These are phyloP conservation scores for Saturnia pavonia DNA, from an alignment of 2,888 invertebrate genomes.

Conservation along the genomic window DNA sequence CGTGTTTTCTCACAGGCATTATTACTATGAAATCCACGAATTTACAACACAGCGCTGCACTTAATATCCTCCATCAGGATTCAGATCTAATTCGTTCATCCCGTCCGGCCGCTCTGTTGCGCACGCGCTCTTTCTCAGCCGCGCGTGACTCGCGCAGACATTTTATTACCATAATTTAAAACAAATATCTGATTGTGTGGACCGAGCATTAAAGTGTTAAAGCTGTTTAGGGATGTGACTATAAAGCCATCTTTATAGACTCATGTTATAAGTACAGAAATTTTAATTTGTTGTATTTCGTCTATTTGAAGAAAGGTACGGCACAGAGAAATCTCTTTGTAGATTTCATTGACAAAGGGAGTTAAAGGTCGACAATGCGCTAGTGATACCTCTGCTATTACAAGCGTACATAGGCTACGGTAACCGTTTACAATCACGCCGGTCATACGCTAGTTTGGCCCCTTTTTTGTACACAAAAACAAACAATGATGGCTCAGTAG, in stretches of 20 bases:
- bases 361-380: too few relatives aligned
- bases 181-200: slow-evolving; percentile 83
- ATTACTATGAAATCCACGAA: slow-evolving; percentile 13
- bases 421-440: too few relatives aligned
- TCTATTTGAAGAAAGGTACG: too few relatives aligned
- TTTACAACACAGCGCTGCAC: slow-evolving; percentile 14
- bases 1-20: slow-evolving; percentile 8
- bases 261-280: not conserved
- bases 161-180: slow-evolving; percentile 84
- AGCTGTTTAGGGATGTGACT: slow-evolving; percentile 66
- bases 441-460: too few relatives aligned
- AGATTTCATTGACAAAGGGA: too few relatives aligned
- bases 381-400: too few relatives aligned
- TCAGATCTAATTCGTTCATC: slow-evolving; percentile 61
- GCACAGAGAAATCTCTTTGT: too few relatives aligned
- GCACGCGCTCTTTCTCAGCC: slow-evolving; percentile 66
- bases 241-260: slow-evolving; percentile 24
- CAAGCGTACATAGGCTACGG: too few relatives aligned
- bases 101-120: slow-evolving; percentile 34
- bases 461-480: too few relatives aligned
- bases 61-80: slow-evolving; percentile 18
- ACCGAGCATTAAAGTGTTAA: slow-evolving; percentile 81
- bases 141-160: slow-evolving; percentile 81
- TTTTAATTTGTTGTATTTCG: too few relatives aligned
- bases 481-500: too few relatives aligned